A percentile compares a stretch with the other conserved stretches of the same genome.
phyloP scores from a whole-genome alignment of 2,797 vertebrate species.

The Oryzias dopingdopingensis region DNA sequence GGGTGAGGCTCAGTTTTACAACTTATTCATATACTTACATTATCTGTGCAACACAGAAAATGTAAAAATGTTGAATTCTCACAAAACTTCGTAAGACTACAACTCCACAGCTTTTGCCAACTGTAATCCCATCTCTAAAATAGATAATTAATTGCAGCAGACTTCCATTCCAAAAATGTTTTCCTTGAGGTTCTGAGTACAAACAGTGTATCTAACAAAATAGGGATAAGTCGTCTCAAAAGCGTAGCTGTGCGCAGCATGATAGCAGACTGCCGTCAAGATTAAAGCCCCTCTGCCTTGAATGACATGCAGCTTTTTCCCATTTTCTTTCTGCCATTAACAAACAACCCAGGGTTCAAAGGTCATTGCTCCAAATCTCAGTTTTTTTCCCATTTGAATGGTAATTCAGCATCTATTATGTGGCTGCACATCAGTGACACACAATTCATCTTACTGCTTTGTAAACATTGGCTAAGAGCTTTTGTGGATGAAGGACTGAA shows the following conservation, averaged over 20 bases:
- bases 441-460: slow-evolving; percentile 4
- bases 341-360: slow-evolving; percentile 11
- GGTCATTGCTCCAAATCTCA: slow-evolving; percentile 2
- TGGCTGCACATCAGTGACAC: slow-evolving; percentile 5
- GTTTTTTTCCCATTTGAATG: slow-evolving; percentile 4
- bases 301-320: neutral
- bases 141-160: neutral
- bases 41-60: neutral
- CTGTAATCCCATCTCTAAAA: neutral
- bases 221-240: neutral
- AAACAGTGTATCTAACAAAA: neutral
- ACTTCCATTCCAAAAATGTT: neutral
- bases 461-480: slow-evolving; percentile 2
- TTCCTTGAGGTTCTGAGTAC: neutral
- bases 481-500: slow-evolving; percentile 8
- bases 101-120: neutral
- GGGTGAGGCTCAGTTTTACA: neutral
- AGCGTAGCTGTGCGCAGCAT: neutral
- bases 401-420: slow-evolving; percentile 10
- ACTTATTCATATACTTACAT: neutral
- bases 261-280: too few species aligned
- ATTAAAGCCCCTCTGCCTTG: too few species aligned
- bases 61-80: neutral
- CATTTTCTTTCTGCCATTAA: neutral
- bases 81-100: too few species aligned